Evolutionary conservation across 2,113 vertebrate species (phyloP).

Genomic region (Plecotus auritus): DNA sequence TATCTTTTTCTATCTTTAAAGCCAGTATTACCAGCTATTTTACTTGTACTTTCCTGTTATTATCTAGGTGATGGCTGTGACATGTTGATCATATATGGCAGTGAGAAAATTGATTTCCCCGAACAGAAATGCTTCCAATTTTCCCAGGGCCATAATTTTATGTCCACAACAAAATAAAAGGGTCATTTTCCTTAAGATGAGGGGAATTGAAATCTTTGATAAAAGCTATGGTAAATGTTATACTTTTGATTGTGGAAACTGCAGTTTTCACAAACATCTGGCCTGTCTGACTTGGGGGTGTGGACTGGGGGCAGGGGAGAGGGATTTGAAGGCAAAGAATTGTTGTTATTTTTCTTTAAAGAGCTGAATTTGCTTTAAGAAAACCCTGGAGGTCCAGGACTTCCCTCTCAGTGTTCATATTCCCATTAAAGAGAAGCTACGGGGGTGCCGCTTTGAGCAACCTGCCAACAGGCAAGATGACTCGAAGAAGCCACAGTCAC

Average conservation of each 20-base stretch:
- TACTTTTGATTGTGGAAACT: constrained; percentile 89
- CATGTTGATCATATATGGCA: constrained; percentile 93
- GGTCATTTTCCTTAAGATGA: constrained; percentile 94
- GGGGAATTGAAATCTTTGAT: constrained; percentile 96
- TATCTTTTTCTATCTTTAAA: constrained; percentile 70
- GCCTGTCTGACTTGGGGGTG: constrained; percentile 76
- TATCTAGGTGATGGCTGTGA: constrained; percentile 90
- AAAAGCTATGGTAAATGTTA: constrained; percentile 91
- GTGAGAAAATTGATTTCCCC: constrained; percentile 98
- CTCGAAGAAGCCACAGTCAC: not conserved
- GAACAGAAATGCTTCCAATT: constrained; percentile 98
- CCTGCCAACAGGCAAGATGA: not conserved
- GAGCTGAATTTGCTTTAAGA: constrained; percentile 60
- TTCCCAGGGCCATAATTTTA: constrained; percentile 98
- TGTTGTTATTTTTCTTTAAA: constrained; percentile 58
- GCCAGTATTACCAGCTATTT: constrained; percentile 85
- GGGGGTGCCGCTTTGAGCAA: not conserved
- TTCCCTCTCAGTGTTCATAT: not conserved
- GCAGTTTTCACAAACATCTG: constrained; percentile 82
- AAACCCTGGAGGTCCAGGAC: not conserved
- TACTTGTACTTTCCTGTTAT: constrained; percentile 88
- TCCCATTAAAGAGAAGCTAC: constrained; percentile 31
- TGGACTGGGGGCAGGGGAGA: not conserved
- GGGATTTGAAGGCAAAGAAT: not conserved
- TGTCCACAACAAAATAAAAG: constrained; percentile 99